A percentile compares a stretch with the other conserved stretches of the same genome.
These are phyloP conservation scores for Butorides virescens DNA, from an alignment of 2,113 vertebrate genomes.

Conservation along the genomic window DNA sequence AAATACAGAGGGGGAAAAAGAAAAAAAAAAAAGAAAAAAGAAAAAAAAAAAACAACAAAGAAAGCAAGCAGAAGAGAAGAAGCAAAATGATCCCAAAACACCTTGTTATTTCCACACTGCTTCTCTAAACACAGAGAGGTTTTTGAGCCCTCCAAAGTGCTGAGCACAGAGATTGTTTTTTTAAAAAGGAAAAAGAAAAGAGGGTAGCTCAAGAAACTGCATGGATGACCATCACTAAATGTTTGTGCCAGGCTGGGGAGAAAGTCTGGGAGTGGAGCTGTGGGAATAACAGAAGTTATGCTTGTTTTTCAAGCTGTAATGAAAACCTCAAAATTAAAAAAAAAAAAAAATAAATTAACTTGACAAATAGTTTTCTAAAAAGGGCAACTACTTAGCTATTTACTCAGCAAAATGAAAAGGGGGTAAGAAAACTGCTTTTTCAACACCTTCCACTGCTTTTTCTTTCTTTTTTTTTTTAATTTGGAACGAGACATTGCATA, in stretches of 20 bases:
- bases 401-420: not conserved
- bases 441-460: not conserved
- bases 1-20: not conserved
- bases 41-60: no score
- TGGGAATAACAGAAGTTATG: not conserved
- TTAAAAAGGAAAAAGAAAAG: not conserved
- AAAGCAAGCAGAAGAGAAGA: not conserved
- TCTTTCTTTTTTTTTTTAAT: not conserved
- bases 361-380: not conserved
- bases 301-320: not conserved
- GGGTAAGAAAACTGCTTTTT: not conserved
- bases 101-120: accelerated
- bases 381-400: not conserved
- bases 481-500: not conserved
- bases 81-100: not conserved
- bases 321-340: not conserved
- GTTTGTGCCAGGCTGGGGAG: not conserved
- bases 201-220: not conserved
- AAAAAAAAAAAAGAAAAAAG: not conserved
- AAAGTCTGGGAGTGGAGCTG: not conserved
- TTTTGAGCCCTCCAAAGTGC: not conserved
- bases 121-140: not conserved
- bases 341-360: not conserved
- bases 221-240: not conserved
- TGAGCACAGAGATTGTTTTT: not conserved